These are phyloP conservation scores for Biston betularia DNA, from an alignment of 2,888 invertebrate genomes.

Conservation along the genomic window DNA sequence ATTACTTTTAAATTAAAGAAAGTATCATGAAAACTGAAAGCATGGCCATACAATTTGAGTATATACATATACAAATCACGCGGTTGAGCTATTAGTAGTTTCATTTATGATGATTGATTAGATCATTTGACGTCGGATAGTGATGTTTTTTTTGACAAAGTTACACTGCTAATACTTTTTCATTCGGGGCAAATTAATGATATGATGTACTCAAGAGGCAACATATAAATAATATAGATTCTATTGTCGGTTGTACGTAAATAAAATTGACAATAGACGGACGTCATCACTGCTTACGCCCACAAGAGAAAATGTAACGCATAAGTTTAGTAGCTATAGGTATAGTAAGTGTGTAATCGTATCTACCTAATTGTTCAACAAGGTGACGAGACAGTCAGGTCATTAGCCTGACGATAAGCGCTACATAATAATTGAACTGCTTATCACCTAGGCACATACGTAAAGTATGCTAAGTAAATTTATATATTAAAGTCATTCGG, in stretches of 20 bases:
- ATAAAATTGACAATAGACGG: conserved; percentile 3
- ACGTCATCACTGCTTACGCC: background rate
- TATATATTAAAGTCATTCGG: background rate
- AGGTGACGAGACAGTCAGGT: conserved; percentile 14
- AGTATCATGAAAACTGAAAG: no score
- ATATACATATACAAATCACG: no score
- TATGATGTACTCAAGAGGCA: background rate
- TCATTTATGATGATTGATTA: no score
- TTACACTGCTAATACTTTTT: no score
- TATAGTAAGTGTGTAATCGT: background rate
- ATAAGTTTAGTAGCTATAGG: background rate
- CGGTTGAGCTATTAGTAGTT: no score
- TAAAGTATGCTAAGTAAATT: conserved; percentile 6
- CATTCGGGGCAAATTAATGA: no score
- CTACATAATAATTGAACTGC: conserved; percentile 5
- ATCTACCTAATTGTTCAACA: conserved; percentile 3
- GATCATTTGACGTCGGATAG: no score
- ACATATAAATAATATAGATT: background rate
- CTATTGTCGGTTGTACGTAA: background rate
- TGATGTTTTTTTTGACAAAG: no score
- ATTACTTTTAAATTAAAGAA: no score
- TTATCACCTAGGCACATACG: conserved; percentile 7
- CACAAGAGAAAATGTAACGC: background rate
- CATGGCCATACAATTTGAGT: no score
- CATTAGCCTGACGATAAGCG: conserved; percentile 19